These are phyloP conservation scores for Apeira syringaria DNA, from an alignment of 2,888 invertebrate species.

Conservation along the genomic window DNA sequence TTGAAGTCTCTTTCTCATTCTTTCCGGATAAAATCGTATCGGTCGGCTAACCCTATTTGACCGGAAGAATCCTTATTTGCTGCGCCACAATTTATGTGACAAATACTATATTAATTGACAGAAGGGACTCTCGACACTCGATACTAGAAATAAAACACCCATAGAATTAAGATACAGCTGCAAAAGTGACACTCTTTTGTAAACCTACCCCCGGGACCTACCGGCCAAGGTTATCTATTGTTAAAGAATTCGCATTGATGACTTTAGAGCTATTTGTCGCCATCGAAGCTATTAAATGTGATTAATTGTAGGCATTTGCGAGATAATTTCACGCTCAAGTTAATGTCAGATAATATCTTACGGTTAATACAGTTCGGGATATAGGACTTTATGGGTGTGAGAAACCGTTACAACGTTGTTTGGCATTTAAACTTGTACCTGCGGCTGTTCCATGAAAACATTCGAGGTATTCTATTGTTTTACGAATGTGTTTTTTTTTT, in stretches of 20 bases:
- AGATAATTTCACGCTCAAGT: conserved; percentile 17
- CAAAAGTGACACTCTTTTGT: conserved; percentile 16
- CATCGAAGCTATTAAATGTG: conserved; percentile 11
- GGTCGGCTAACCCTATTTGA: conserved; percentile 20
- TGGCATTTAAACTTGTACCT: too few species aligned
- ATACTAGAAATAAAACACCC: conserved; percentile 62
- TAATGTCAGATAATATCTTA: conserved; percentile 8
- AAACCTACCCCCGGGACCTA: conserved; percentile 5
- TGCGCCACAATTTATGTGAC: conserved; percentile 70
- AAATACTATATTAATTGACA: conserved; percentile 78
- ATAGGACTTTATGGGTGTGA: background rate
- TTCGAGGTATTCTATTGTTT: too few species aligned
- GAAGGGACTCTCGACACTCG: conserved; percentile 47
- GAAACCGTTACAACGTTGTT: conserved; percentile 4
- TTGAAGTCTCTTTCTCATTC: too few species aligned
- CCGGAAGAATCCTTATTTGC: conserved; percentile 60
- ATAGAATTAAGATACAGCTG: conserved; percentile 53
- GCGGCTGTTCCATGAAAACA: too few species aligned
- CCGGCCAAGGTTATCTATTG: background rate
- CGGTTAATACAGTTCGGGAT: background rate
- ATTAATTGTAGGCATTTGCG: conserved; percentile 20
- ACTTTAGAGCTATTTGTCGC: conserved; percentile 18
- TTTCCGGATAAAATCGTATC: too few species aligned
- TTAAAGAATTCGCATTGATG: conserved; percentile 10
- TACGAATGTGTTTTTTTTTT: too few species aligned